phyloP scores from a whole-genome alignment of 2,888 invertebrate genomes.

The Hedya salicella region DNA sequence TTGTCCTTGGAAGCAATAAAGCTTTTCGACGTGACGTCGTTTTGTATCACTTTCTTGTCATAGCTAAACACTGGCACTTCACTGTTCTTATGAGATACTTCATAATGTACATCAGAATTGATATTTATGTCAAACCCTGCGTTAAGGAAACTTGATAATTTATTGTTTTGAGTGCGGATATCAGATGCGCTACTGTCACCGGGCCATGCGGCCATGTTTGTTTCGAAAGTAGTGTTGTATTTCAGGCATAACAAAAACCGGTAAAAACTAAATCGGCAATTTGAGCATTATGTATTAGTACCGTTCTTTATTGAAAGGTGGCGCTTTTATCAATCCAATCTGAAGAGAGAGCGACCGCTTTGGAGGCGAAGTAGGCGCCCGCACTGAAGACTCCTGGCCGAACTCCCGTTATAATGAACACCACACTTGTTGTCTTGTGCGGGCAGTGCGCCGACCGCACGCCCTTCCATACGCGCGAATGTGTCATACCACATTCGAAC shows the following conservation, averaged over 20 bases:
- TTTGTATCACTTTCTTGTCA: slow-evolving; percentile 50
- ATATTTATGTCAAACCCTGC: slow-evolving; percentile 50
- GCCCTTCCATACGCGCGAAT: slow-evolving; percentile 80
- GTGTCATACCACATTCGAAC: slow-evolving; percentile 75
- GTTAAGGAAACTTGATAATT: slow-evolving; percentile 46
- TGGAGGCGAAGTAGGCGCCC: slow-evolving; percentile 64
- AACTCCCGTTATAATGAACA: slow-evolving; percentile 82
- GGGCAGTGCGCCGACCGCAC: slow-evolving; percentile 84
- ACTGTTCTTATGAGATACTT: slow-evolving; percentile 48
- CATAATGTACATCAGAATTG: slow-evolving; percentile 49
- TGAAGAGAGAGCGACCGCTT: slow-evolving; percentile 59
- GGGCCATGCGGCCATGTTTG: slow-evolving; percentile 78
- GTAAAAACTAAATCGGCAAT: slow-evolving; percentile 47
- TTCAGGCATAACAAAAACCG: slow-evolving; percentile 48
- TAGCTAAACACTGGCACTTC: slow-evolving; percentile 51
- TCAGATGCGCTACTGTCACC: slow-evolving; percentile 61
- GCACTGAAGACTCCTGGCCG: slow-evolving; percentile 74
- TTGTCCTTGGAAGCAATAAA: slow-evolving; percentile 56
- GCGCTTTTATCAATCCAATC: slow-evolving; percentile 60
- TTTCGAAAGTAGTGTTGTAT: slow-evolving; percentile 47
- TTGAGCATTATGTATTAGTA: slow-evolving; percentile 42
- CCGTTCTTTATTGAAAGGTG: slow-evolving; percentile 58
- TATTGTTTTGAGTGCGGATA: slow-evolving; percentile 54
- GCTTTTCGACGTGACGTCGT: slow-evolving; percentile 56
- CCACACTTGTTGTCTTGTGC: slow-evolving; percentile 78